Base-by-base conservation (phyloP, 2,888 invertebrate species). In the Spatulosminthurus flaviceps region DNA sequence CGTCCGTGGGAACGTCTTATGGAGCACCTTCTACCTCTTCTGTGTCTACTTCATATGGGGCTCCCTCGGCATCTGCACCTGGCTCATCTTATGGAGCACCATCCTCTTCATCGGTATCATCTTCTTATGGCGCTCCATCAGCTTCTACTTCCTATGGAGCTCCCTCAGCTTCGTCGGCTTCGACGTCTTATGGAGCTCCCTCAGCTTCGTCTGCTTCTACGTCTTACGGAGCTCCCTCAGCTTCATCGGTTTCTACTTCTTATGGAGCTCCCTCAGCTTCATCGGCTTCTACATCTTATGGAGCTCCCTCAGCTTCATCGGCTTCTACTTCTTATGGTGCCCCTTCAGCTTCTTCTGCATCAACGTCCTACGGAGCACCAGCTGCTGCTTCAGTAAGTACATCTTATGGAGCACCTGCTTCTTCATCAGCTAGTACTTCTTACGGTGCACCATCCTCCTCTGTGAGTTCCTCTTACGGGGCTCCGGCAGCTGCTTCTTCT, bases 81-180 rank as follows among this genome's bases (percentile, higher is more conserved):
- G 22, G 69, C 42, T 74, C 73, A n/a, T 24, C 22, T 21, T 42
- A 72, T 13, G 78, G 73, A 24, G 78, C 71, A 61, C 77, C 51
- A 64, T 22, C 29, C n/a, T n/a, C n/a, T n/a, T n/a, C n/a, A n/a
- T n/a, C n/a, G n/a, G n/a, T n/a, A n/a, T n/a, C n/a, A n/a, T n/a
- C n/a, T n/a, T n/a, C n/a, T n/a, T n/a, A n/a, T 24, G 61, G 24
- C 21, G 41, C 51, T 29, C 9, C 34, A 7, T 42, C 76, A 7
- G 60, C 70, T 28, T 94, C 94, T 86, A 94, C 94, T 85, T 93
- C 95, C 89, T 94, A 95, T 88, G 94, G 95, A 83, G 95, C 95
- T 64, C 94, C 95, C 88, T 89, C 88, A 89, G 90, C 86, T 90
- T 90, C 81, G 42, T 69, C 75, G 88, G 34, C 9, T 7, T 7